Evolutionary conservation across 2,888 invertebrate species (phyloP).

Genomic region (Oscheius sp.): DNA sequence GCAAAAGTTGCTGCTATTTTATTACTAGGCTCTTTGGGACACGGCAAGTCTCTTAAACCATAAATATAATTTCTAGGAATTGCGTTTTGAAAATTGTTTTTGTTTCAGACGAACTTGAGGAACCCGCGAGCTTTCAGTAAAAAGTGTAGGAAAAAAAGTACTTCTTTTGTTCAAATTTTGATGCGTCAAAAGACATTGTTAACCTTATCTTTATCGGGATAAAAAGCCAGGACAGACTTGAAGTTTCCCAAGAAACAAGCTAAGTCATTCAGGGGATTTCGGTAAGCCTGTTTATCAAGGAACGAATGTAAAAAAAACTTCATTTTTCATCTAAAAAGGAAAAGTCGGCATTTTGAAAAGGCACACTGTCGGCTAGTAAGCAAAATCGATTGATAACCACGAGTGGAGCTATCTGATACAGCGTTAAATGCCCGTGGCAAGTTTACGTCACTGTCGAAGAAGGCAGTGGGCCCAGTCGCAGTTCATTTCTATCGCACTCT

Average conservation of each 20-base stretch:
- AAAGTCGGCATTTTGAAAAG: neutral
- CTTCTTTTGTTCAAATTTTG: no score
- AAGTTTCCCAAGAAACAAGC: slow-evolving; percentile 1
- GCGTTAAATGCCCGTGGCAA: slow-evolving; percentile 33
- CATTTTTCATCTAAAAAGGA: neutral
- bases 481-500: slow-evolving; percentile 1
- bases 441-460: slow-evolving; percentile 33
- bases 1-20: neutral
- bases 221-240: neutral
- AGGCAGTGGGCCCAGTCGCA: slow-evolving; percentile 28
- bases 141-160: no score
- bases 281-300: slow-evolving; percentile 5
- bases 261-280: slow-evolving; percentile 4
- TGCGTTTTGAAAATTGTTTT: no score
- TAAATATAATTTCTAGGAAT: no score
- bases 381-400: slow-evolving; percentile 25
- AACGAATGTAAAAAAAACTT: neutral
- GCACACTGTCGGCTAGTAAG: no score
- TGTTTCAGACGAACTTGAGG: no score
- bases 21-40: neutral
- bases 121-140: no score
- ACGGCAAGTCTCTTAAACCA: no score
- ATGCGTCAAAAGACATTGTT: neutral
- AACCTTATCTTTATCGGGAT: slow-evolving; percentile 10
- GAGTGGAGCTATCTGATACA: slow-evolving; percentile 20